Base-by-base conservation (phyloP, 30 jellyfish, hydroid and myxozoan species). In the Chrysaora quinquecirrha region DNA sequence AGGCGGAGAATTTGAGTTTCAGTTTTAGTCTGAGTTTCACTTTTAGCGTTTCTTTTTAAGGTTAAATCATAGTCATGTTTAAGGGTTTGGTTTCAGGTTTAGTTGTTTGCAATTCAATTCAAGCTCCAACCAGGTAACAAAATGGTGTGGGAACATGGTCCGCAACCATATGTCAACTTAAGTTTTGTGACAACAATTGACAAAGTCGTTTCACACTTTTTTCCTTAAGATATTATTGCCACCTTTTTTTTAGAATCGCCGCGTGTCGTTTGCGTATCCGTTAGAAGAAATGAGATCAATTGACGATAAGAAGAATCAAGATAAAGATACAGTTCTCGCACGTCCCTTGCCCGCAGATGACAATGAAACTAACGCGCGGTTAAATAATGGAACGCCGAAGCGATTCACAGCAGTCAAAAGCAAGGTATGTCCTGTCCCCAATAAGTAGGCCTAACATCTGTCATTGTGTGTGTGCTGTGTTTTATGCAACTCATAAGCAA, bases 191-290 rank as follows among this genome's bases (percentile, higher is more conserved):
- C n/a, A n/a, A n/a, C n/a, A n/a, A n/a, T n/a, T n/a, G n/a, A n/a
- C n/a, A n/a, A n/a, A n/a, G n/a, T n/a, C n/a, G n/a, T n/a, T n/a
- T n/a, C n/a, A n/a, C n/a, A n/a, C n/a, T n/a, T n/a, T n/a, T n/a
- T n/a, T n/a, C n/a, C n/a, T n/a, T n/a, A n/a, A n/a, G n/a, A n/a
- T n/a, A n/a, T n/a, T n/a, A n/a, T n/a, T n/a, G n/a, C n/a, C n/a
- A n/a, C n/a, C n/a, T n/a, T n/a, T n/a, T 19, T 12, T 43, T 16
- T 48, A 85, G 96, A 76, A 12, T 60, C 89, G 96, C 19, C 22
- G 96, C 29, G 96, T 85, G 2, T 74, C 96, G 19, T 85, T 85
- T 85, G 96, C 96, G 2, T 34, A 30, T 32, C 96, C 96, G 2
- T 81, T 75, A 1, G 96, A 74, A 76, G 85, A 74, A 30, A 46